Conservation (phyloP, 2,888 invertebrate species). For the Torymus aiolomorphi region DNA sequence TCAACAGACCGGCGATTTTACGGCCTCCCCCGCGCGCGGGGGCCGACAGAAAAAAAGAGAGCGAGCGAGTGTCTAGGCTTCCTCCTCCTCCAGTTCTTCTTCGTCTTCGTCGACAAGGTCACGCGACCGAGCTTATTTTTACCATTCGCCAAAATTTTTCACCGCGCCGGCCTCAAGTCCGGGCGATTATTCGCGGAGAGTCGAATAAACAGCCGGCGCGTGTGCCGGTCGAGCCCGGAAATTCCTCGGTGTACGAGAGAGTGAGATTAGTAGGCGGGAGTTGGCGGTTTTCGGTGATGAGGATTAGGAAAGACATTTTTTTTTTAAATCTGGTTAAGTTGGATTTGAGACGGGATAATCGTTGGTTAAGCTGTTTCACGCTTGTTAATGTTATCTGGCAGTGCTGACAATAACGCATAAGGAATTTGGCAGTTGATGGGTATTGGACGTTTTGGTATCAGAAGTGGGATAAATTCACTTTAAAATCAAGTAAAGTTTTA, state of each 20-base stretch:
- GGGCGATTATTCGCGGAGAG: constrained; percentile 16
- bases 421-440: no score
- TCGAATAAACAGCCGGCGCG: not conserved
- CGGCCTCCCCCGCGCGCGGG: constrained; percentile 44
- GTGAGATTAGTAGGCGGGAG: no score
- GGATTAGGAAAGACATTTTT: no score
- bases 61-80: constrained; percentile 42
- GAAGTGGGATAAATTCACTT: no score
- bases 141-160: constrained; percentile 30
- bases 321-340: no score
- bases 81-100: not conserved
- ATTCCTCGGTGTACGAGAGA: constrained; percentile 6
- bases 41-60: constrained; percentile 45
- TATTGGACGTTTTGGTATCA: no score
- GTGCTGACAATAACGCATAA: no score
- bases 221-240: not conserved
- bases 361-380: no score
- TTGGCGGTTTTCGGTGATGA: no score
- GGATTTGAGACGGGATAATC: no score
- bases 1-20: constrained; percentile 50
- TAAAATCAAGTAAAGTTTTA: no score
- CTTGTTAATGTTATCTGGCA: no score
- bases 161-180: not conserved
- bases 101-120: constrained; percentile 37
- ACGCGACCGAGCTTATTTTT: constrained; percentile 42